Percentiles rank a stretch among this genome's conserved stretches.
phyloP scores from a whole-genome alignment of 2,113 vertebrate genomes.

The Pituophis catenifer region DNA sequence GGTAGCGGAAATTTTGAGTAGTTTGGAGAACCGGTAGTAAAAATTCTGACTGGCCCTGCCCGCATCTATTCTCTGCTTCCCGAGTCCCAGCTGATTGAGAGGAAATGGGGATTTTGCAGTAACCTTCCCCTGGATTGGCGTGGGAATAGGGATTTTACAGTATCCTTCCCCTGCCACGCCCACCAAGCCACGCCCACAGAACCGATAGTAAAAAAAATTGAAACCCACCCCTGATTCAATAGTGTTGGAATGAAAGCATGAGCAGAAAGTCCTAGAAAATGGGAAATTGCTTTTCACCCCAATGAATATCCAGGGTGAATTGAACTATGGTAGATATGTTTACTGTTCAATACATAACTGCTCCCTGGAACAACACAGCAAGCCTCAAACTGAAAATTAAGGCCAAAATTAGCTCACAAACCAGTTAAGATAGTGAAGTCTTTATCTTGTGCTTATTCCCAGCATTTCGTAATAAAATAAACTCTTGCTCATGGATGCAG shows the following conservation, averaged over 20 bases:
- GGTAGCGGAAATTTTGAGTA: too few species aligned
- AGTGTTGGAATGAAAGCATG: not conserved
- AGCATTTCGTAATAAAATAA: not conserved
- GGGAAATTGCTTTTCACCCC: not conserved
- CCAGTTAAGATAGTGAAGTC: not conserved
- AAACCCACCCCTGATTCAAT: not conserved
- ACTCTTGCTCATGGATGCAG: not conserved
- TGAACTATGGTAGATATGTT: not conserved
- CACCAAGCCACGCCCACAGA: too few species aligned
- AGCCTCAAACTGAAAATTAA: not conserved
- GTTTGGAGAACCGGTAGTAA: too few species aligned
- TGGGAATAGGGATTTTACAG: too few species aligned
- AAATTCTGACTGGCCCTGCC: too few species aligned
- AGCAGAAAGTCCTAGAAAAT: not conserved
- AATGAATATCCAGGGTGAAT: not conserved
- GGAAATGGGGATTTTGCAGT: too few species aligned
- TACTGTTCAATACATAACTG: not conserved
- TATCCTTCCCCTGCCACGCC: too few species aligned
- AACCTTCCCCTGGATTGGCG: too few species aligned
- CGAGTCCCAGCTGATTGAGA: too few species aligned
- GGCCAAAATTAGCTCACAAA: not conserved
- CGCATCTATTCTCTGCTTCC: too few species aligned
- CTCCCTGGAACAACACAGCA: not conserved
- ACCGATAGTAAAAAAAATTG: too few species aligned
- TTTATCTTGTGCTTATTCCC: not conserved